These are phyloP conservation scores for Pollimyrus isidori DNA, from an alignment of 2,113 vertebrate genomes.

Conservation along the genomic window DNA sequence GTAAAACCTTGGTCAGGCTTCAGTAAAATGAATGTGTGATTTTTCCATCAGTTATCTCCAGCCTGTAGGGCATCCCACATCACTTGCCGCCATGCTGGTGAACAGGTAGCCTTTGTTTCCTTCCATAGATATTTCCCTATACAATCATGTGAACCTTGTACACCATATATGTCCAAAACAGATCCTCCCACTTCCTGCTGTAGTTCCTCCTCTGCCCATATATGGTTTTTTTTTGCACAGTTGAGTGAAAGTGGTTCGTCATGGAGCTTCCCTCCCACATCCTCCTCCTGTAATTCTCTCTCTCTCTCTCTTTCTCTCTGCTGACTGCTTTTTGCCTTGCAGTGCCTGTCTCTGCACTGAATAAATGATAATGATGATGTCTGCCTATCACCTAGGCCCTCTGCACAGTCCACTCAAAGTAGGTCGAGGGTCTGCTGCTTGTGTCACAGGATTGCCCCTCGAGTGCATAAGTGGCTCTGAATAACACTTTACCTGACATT, in stretches of 20 bases:
- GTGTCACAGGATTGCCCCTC: not conserved
- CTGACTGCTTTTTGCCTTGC: not conserved
- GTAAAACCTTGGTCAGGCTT: not conserved
- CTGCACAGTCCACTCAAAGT: not conserved
- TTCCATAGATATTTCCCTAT: not conserved
- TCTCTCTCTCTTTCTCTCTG: not conserved
- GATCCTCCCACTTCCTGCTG: slow-evolving; percentile 10
- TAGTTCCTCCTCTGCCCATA: slow-evolving; percentile 23
- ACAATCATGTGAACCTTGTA: not conserved
- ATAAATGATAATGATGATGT: not conserved
- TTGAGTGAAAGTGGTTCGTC: not conserved
- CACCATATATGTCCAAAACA: slow-evolving; percentile 2
- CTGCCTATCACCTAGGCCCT: not conserved
- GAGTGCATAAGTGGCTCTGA: not conserved
- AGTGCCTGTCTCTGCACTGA: not conserved
- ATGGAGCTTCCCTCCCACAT: not conserved
- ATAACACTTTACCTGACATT: not conserved
- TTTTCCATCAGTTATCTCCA: not conserved
- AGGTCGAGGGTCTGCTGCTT: not conserved
- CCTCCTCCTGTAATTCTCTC: not conserved
- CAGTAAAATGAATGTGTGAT: not conserved
- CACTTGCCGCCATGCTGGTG: not conserved
- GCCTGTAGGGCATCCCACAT: not conserved
- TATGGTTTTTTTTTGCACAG: slow-evolving; percentile 7
- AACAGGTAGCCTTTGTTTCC: not conserved